Evolutionary conservation across 2,113 vertebrate genomes (phyloP), one percentile per base, ranked within the genome.

Genomic region (Malurus cyaneus): DNA sequence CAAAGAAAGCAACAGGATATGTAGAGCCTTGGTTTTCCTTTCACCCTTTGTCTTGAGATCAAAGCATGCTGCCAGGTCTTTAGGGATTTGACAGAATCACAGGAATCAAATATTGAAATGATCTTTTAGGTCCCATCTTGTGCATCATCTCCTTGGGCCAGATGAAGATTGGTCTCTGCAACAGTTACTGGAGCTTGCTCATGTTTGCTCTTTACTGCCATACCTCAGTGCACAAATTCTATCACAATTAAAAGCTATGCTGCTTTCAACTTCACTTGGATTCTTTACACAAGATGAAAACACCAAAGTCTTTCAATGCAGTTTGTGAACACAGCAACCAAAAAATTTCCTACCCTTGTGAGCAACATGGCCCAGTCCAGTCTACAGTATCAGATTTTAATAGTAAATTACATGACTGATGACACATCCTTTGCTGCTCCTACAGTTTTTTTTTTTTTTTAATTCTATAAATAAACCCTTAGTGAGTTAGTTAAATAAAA

Each of bases 1-100:
- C 59, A 86, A 76, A 86, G 80, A 86, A 94, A 86, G 86, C 79
- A 86, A 83, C 44, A 59, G 69, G 72, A 73, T 54, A 72, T 19
- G 17, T 21, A 83, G 14, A 90, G 56, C 32, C 60, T 86, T 77
- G 39, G 54, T 66, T 49, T 83, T 74, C 72, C 64, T 92, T 92
- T 94, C 44, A 86, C 83, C 56, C 88, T 93, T 93, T 84, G 82
- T 92, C 80, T 83, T 52, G 52, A 90, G 91, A 96, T 96, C 91
- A 96, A 95, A 94, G 83, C 42, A 65, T 77, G 42, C 67, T 12
- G 31, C 52, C 64, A 88, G 67, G 47, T 88, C 88, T 80, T 77
- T 57, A 89, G 89, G 89, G 82, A 88, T 61, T 88, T 92, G 60
- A 78, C 60, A 84, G 82, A 90, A 88, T 54, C 80, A 78, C 56